Evolutionary conservation across 2,113 vertebrate genomes (phyloP), one percentile per base, ranked within the genome.

Genomic region (Zapornia atra): DNA sequence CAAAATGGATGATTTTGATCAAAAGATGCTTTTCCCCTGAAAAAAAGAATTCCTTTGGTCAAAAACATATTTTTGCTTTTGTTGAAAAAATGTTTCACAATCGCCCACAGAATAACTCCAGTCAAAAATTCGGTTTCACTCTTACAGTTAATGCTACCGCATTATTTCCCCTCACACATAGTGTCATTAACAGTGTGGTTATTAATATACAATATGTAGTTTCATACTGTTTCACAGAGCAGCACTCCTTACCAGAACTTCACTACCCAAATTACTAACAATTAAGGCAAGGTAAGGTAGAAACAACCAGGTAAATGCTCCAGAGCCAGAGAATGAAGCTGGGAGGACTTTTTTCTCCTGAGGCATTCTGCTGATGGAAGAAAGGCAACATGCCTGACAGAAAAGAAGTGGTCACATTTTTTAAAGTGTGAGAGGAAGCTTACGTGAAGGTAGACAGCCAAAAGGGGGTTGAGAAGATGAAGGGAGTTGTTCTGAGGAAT

Each of bases 131-230:
- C 48, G 20, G 10, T 86, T 90, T 83, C 46, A 51, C 26, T 87
- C 42, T 65, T 40, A 19, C 22, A 51, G 36, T 40, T 86, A 70
- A 66, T 31, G 11, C 40, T 88, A 10, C 1, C 1, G 0, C 38
- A 21, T 60, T n/a, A 76, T 65, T 90, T 77, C 48, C 46, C 64
- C 42, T 73, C 38, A 34, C n/a, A 65, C 4, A 0, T 6, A 36
- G 4, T 5, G 16, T 33, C 31, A 63, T 51, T 29, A 69, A 54
- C 25, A 70, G n/a, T 0, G 0, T n/a, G 28, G 25, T 65, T 61
- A 22, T 19, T 44, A 12, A 9, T 26, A 66, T 4, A 20, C 15
- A 86, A 86, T 51, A 57, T 46, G 65, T 0, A 2, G 21, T 68
- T 94, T 87, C 48, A 48, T 12, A 19, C 8, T 18, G 6, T 50